A percentile compares a stretch with the other conserved stretches of the same genome.
Conservation (phyloP, 2,797 vertebrate species). For the Brachyalestes nurse region DNA sequence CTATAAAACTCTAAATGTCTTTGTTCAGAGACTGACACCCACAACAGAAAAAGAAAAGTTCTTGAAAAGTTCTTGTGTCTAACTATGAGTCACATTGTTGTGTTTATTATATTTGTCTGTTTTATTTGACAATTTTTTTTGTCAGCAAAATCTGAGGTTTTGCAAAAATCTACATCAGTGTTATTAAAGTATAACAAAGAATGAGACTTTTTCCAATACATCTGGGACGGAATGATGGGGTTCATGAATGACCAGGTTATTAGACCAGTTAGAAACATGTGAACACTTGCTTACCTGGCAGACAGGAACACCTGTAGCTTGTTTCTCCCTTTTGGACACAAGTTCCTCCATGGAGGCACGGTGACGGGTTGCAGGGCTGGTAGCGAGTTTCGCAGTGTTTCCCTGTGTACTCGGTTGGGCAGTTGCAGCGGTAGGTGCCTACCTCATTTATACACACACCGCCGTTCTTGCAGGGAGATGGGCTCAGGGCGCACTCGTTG, state of each 20-base stretch:
- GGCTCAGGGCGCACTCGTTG: constrained; percentile 84
- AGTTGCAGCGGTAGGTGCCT: constrained; percentile 87
- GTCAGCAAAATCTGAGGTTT: too few relatives aligned
- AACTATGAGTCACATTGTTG: not conserved
- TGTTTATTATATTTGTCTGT: not conserved
- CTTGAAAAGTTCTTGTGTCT: too few relatives aligned
- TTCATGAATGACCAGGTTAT: not conserved
- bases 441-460: constrained; percentile 87
- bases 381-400: constrained; percentile 88
- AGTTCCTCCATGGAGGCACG: constrained; percentile 86
- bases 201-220: too few relatives aligned
- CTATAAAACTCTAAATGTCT: constrained; percentile 37
- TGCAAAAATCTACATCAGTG: too few relatives aligned
- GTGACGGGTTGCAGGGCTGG: constrained; percentile 89
- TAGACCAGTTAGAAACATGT: not conserved
- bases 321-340: constrained; percentile 87
- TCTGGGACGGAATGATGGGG: too few relatives aligned
- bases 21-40: constrained; percentile 23
- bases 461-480: constrained; percentile 81
- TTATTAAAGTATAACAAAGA: too few relatives aligned
- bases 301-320: constrained; percentile 88
- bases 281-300: constrained; percentile 82
- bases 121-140: too few relatives aligned
- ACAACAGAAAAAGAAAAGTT: constrained; percentile 11
- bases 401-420: constrained; percentile 83